Percentiles rank a stretch among this genome's conserved stretches.
phyloP scores from a whole-genome alignment of 1,140 invertebrate genomes.

The Drosophila kurseongensis region DNA sequence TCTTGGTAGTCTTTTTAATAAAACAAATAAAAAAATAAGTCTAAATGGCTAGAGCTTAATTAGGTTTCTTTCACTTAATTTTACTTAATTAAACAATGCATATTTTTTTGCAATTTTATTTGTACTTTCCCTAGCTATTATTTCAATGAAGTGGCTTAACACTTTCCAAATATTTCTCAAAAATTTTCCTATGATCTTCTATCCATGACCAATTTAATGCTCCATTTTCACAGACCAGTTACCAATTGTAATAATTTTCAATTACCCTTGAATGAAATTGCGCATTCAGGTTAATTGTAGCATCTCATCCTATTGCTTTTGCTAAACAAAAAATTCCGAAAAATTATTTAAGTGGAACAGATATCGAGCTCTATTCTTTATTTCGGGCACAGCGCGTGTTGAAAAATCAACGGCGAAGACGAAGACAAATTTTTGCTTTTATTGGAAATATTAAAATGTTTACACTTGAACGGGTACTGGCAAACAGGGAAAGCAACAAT shows the following conservation, averaged over 20 bases:
- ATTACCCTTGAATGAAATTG: slow-evolving; percentile 44
- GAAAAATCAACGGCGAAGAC: slow-evolving; percentile 21
- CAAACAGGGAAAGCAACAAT: slow-evolving; percentile 53
- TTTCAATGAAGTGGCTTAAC: not conserved
- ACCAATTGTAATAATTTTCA: slow-evolving; percentile 32
- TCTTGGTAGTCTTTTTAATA: too few relatives aligned
- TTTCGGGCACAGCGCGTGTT: slow-evolving; percentile 7
- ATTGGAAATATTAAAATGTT: slow-evolving; percentile 79
- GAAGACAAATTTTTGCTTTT: slow-evolving; percentile 54
- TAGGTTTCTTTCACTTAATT: too few relatives aligned
- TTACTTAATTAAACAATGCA: too few relatives aligned
- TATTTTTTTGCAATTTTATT: too few relatives aligned
- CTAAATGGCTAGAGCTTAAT: too few relatives aligned
- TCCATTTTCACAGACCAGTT: slow-evolving; percentile 31
- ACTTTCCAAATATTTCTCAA: not conserved
- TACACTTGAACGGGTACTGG: slow-evolving; percentile 61
- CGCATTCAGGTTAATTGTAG: slow-evolving; percentile 68
- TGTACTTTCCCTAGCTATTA: too few relatives aligned
- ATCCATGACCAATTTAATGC: not conserved
- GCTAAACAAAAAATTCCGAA: slow-evolving; percentile 22
- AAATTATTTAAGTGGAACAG: slow-evolving; percentile 73
- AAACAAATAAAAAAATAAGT: too few relatives aligned
- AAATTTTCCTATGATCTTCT: not conserved
- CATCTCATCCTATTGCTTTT: slow-evolving; percentile 20
- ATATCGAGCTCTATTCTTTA: slow-evolving; percentile 58